These are phyloP conservation scores for Acrobasis consociella DNA, from an alignment of 2,888 invertebrate species.

Conservation along the genomic window DNA sequence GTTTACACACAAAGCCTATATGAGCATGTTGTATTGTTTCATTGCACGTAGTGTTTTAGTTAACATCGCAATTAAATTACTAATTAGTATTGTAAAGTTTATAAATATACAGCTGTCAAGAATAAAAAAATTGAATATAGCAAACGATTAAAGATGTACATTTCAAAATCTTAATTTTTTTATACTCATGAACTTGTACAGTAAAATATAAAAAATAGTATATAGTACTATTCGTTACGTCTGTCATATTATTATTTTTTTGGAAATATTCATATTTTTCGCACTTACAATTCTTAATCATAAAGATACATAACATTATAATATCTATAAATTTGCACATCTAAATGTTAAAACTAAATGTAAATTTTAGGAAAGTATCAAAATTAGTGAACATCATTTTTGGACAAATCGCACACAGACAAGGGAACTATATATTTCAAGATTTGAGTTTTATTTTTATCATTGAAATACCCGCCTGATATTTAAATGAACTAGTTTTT, in stretches of 20 bases:
- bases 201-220: too few relatives aligned
- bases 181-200: too few relatives aligned
- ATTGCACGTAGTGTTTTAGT: background rate
- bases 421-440: background rate
- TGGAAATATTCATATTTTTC: background rate
- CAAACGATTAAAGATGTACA: too few relatives aligned
- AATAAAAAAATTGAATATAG: too few relatives aligned
- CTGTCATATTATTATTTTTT: too few relatives aligned
- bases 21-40: background rate
- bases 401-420: background rate
- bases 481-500: slow-evolving; percentile 2
- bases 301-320: background rate
- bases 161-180: too few relatives aligned
- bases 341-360: too few relatives aligned
- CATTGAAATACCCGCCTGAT: slow-evolving; percentile 4
- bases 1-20: background rate
- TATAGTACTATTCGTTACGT: too few relatives aligned
- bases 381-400: background rate
- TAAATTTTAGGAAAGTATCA: background rate
- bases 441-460: background rate
- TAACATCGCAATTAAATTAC: too few relatives aligned
- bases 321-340: too few relatives aligned
- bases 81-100: too few relatives aligned
- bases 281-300: background rate
- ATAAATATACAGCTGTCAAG: too few relatives aligned